Evolutionary conservation across 2,797 vertebrate species (phyloP).

Genomic region (Spinibarbus caldwelli): DNA sequence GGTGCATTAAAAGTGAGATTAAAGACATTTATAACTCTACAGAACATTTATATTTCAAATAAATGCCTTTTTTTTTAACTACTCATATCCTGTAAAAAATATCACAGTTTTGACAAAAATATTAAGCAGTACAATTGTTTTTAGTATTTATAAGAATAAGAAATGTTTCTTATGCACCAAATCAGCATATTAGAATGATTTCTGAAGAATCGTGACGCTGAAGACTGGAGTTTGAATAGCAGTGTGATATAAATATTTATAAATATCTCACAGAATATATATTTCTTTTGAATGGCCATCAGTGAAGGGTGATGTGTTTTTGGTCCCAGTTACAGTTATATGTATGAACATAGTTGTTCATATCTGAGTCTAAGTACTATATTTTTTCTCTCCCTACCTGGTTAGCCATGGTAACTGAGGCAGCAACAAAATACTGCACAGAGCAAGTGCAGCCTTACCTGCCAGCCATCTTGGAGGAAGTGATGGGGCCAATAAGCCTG

Average conservation of each 20-base stretch:
- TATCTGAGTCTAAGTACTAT: neutral
- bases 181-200: neutral
- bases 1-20: neutral
- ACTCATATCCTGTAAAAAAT: neutral
- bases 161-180: neutral
- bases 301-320: neutral
- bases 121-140: neutral
- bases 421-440: constrained; percentile 77
- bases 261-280: neutral
- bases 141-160: neutral
- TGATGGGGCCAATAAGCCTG: constrained; percentile 89
- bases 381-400: neutral
- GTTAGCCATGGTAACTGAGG: constrained; percentile 79
- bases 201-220: neutral
- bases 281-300: neutral
- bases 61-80: neutral
- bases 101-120: neutral
- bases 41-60: neutral
- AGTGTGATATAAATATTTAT: neutral
- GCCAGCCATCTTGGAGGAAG: constrained; percentile 86
- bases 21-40: neutral
- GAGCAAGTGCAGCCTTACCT: constrained; percentile 86
- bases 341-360: no score
- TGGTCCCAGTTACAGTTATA: neutral
- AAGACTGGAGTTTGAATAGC: neutral